Conservation (phyloP, 1,140 invertebrate species). For the Laodelphax striatellus region DNA sequence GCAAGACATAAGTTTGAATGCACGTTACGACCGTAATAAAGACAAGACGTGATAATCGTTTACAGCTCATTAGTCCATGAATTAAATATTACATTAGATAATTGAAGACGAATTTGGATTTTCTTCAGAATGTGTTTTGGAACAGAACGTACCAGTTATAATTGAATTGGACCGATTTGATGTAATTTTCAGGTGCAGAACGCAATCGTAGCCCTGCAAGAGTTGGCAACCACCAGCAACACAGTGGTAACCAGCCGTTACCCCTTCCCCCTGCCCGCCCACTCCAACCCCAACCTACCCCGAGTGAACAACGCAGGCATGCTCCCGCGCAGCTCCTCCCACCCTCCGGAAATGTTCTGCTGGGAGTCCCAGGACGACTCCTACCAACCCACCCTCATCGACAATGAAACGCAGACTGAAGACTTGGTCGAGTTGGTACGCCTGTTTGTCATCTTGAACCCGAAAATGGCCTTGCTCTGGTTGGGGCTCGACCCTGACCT, state of each 20-base stretch:
- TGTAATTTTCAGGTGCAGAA: slow-evolving; percentile 47
- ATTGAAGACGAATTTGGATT: too few species aligned
- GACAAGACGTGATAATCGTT: too few species aligned
- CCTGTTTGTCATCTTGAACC: slow-evolving; percentile 16
- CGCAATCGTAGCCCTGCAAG: slow-evolving; percentile 69
- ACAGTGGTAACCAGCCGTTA: slow-evolving; percentile 28
- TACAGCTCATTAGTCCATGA: too few species aligned
- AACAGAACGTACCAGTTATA: too few species aligned
- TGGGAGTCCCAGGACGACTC: slow-evolving; percentile 38
- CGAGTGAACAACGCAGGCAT: slow-evolving; percentile 17
- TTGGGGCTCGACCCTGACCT: slow-evolving; percentile 12
- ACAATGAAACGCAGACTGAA: slow-evolving; percentile 25
- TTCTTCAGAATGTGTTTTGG: too few species aligned
- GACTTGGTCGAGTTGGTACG: slow-evolving; percentile 5
- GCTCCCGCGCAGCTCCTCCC: slow-evolving; percentile 59
- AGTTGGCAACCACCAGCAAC: slow-evolving; percentile 52
- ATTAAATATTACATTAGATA: too few species aligned
- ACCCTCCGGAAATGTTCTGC: slow-evolving; percentile 67
- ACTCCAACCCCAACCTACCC: slow-evolving; percentile 54
- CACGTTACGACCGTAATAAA: too few species aligned
- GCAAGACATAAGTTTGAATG: too few species aligned
- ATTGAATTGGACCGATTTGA: not conserved
- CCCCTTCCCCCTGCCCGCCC: slow-evolving; percentile 42
- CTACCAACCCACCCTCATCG: slow-evolving; percentile 24
- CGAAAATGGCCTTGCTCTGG: slow-evolving; percentile 18